Conservation (phyloP, 2,113 vertebrate genomes). For the Eulacestoma nigropectus region DNA sequence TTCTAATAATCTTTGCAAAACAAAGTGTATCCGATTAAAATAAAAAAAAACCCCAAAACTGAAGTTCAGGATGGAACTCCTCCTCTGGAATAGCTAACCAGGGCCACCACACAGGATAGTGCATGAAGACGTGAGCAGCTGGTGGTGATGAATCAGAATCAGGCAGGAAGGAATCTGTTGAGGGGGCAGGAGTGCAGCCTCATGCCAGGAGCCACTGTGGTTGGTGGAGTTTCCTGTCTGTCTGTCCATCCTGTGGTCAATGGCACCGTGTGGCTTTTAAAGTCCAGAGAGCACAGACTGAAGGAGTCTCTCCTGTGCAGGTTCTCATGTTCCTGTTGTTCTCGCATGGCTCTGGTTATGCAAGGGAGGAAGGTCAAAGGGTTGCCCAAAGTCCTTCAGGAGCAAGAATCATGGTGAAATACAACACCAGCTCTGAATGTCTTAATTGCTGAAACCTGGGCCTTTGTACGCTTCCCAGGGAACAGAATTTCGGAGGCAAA, state of each 20-base stretch:
- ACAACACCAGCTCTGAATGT: neutral
- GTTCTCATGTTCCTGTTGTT: neutral
- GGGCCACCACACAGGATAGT: neutral
- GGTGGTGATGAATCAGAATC: neutral
- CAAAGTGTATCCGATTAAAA: neutral
- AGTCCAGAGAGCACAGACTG: neutral
- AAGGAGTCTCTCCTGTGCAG: neutral
- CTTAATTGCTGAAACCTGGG: neutral
- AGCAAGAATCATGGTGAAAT: neutral
- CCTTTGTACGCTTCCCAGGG: neutral
- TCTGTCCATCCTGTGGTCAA: neutral
- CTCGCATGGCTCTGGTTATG: neutral
- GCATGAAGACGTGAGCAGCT: neutral
- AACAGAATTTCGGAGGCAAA: neutral
- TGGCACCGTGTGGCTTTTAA: neutral
- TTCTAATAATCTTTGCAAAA: neutral
- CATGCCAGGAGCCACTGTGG: neutral
- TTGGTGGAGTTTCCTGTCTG: neutral
- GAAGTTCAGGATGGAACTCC: neutral
- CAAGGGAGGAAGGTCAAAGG: neutral
- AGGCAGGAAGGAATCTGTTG: neutral
- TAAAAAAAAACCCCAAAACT: neutral
- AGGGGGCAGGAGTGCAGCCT: neutral
- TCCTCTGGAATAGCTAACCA: neutral
- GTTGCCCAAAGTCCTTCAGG: neutral